These are phyloP conservation scores for Craniophora ligustri DNA, from an alignment of 2,888 invertebrate genomes.

Conservation along the genomic window DNA sequence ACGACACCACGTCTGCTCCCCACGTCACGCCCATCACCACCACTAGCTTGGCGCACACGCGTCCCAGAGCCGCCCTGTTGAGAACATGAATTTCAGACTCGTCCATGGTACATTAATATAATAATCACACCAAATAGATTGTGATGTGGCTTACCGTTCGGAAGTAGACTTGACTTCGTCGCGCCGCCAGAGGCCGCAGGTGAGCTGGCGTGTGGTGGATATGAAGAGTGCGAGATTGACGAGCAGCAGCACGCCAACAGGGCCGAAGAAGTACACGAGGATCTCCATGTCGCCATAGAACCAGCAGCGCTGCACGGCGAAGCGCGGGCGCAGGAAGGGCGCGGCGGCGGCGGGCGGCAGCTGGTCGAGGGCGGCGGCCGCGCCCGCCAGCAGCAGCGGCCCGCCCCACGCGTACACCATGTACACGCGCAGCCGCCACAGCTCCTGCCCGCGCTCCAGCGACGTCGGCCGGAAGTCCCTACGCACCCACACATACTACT, in stretches of 20 bases:
- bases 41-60: slow-evolving; percentile 95
- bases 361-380: slow-evolving; percentile 92
- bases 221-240: slow-evolving; percentile 94
- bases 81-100: not conserved
- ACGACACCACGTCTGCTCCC: slow-evolving; percentile 94
- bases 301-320: slow-evolving; percentile 94
- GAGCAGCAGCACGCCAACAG: slow-evolving; percentile 93
- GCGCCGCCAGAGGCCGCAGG: slow-evolving; percentile 96
- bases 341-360: slow-evolving; percentile 88
- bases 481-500: slow-evolving; percentile 47
- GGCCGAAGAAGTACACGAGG: slow-evolving; percentile 95
- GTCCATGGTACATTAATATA: not conserved
- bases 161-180: slow-evolving; percentile 95
- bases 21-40: slow-evolving; percentile 88
- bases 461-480: slow-evolving; percentile 95
- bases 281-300: slow-evolving; percentile 95
- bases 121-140: not conserved
- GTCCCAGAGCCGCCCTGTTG: slow-evolving; percentile 92
- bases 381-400: slow-evolving; percentile 92
- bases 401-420: slow-evolving; percentile 96
- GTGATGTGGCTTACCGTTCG: slow-evolving; percentile 68
- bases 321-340: slow-evolving; percentile 92
- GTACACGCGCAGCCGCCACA: slow-evolving; percentile 93
- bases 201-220: slow-evolving; percentile 94
- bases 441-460: slow-evolving; percentile 95